A percentile compares a stretch with the other conserved stretches of the same genome.
Evolutionary conservation across 1,140 invertebrate species (phyloP).

Genomic region (Campodea augens): DNA sequence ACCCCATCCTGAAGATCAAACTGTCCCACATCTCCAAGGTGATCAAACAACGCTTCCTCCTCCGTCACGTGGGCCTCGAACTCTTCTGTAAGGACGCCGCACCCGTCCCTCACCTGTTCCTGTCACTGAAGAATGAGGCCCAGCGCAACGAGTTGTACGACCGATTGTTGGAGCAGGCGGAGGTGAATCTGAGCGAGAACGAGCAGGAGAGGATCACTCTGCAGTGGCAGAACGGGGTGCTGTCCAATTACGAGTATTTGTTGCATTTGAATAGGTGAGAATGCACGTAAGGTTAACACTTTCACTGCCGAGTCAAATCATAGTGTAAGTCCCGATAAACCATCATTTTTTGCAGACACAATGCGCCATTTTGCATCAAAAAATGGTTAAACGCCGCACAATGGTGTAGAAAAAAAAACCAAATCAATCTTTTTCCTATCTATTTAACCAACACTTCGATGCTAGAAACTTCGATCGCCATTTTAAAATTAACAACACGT

Average conservation of each 20-base stretch:
- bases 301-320: no score
- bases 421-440: no score
- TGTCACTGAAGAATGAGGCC: conserved; percentile 25
- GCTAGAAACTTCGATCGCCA: no score
- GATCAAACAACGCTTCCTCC: conserved; percentile 59
- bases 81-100: conserved; percentile 1
- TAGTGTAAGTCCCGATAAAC: no score
- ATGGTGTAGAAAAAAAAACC: no score
- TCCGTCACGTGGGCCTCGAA: conserved; percentile 60
- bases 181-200: conserved; percentile 40
- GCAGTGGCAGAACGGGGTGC: conserved; percentile 68
- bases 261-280: conserved; percentile 67
- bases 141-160: conserved; percentile 48
- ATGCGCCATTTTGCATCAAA: no score
- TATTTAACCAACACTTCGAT: no score
- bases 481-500: no score
- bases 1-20: conserved; percentile 59
- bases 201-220: conserved; percentile 56
- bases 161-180: conserved; percentile 37
- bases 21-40: conserved; percentile 47
- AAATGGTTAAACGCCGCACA: no score
- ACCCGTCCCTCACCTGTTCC: conserved; percentile 23
- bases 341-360: no score
- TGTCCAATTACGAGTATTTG: conserved; percentile 79
- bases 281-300: no score